These are phyloP conservation scores for Nowickia ferox DNA, from an alignment of 2,888 invertebrate species.

Conservation along the genomic window DNA sequence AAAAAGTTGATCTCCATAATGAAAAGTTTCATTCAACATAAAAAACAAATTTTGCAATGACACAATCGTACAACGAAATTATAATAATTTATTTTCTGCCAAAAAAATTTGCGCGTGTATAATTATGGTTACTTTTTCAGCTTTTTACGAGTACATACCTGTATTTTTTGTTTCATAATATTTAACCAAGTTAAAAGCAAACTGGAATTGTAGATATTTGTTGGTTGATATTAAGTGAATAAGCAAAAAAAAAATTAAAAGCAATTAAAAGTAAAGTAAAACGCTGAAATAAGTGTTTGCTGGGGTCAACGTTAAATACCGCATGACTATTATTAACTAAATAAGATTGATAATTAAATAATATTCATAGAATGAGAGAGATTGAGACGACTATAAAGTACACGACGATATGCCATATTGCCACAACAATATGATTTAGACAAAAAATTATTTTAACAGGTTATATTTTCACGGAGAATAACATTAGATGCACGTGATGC, in stretches of 20 bases:
- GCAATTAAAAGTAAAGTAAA: slow-evolving; percentile 43
- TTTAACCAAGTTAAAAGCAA: slow-evolving; percentile 48
- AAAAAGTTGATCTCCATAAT: background rate
- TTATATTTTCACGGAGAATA: no score
- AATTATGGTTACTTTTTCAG: background rate
- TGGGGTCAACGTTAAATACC: slow-evolving; percentile 25
- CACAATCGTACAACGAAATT: background rate
- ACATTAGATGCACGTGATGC: no score
- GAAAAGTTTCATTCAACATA: slow-evolving; percentile 7
- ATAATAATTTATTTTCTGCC: slow-evolving; percentile 29
- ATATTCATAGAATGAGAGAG: background rate
- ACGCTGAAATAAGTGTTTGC: slow-evolving; percentile 15
- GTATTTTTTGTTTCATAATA: background rate
- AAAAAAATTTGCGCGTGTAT: slow-evolving; percentile 8
- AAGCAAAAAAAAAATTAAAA: slow-evolving; percentile 21
- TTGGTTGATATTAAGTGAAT: slow-evolving; percentile 28
- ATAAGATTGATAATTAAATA: slow-evolving; percentile 10
- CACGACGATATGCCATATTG: background rate
- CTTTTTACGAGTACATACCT: background rate
- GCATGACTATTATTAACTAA: slow-evolving; percentile 4
- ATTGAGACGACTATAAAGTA: background rate
- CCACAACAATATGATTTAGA: no score
- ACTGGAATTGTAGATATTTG: background rate
- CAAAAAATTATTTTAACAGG: no score
- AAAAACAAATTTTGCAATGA: slow-evolving; percentile 21